Percentiles rank a stretch among this genome's conserved stretches.
Evolutionary conservation across 2,888 invertebrate species (phyloP).

Genomic region (Hydriomena furcata): DNA sequence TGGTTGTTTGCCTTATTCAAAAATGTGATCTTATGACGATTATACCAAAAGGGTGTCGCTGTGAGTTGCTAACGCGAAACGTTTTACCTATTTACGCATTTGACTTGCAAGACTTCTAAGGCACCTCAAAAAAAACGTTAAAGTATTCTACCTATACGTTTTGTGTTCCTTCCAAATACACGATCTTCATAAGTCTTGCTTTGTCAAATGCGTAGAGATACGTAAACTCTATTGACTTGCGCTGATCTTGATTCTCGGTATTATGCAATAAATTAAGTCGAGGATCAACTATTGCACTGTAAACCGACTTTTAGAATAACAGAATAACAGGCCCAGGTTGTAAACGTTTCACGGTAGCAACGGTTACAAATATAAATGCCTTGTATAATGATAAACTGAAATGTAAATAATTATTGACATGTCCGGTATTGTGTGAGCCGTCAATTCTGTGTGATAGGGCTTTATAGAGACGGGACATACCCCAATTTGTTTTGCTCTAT

Average conservation of each 20-base stretch:
- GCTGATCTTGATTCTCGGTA: no score
- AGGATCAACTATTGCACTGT: no score
- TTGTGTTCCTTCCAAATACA: no score
- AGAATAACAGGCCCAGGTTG: no score
- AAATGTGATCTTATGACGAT: constrained; percentile 83
- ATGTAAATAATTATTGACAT: constrained; percentile 77
- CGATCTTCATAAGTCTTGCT: no score
- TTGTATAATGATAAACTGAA: constrained; percentile 80
- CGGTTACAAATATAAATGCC: constrained; percentile 67
- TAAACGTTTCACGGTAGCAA: constrained; percentile 51
- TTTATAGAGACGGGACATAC: constrained; percentile 48
- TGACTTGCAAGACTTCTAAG: background rate
- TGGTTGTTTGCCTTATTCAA: constrained; percentile 83
- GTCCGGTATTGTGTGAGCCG: constrained; percentile 64
- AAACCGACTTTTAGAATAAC: no score
- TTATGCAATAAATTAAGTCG: no score
- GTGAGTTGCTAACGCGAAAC: constrained; percentile 53
- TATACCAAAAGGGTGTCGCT: constrained; percentile 74
- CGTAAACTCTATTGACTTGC: no score
- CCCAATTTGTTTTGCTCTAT: constrained; percentile 2
- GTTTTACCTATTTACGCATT: constrained; percentile 9
- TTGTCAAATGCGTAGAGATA: no score
- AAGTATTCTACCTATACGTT: no score
- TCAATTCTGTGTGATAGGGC: constrained; percentile 61
- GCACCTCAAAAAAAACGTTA: no score